A percentile compares a stretch with the other conserved stretches of the same genome.
These are phyloP conservation scores for Anarrhichthys ocellatus DNA, from an alignment of 2,113 vertebrate species.

Conservation along the genomic window DNA sequence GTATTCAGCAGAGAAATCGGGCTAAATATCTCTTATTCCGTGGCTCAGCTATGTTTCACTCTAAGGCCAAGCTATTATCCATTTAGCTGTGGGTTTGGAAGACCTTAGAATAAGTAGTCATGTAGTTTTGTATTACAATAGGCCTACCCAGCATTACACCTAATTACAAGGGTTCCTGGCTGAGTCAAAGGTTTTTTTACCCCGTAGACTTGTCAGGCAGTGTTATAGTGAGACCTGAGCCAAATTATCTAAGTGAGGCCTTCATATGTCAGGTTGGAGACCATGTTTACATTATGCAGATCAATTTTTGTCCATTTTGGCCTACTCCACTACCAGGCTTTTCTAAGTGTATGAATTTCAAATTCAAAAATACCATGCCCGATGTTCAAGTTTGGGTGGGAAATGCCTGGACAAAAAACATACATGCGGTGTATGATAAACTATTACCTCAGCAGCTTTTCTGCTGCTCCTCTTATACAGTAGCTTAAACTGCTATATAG, in stretches of 20 bases:
- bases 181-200: conserved; percentile 55
- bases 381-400: background rate
- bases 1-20: conserved; percentile 75
- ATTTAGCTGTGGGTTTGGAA: conserved; percentile 78
- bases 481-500: conserved; percentile 5
- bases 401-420: conserved; percentile 1
- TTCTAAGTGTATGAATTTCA: background rate
- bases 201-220: conserved; percentile 31
- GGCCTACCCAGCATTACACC: conserved; percentile 65
- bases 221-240: conserved; percentile 8
- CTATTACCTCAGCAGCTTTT: background rate
- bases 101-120: conserved; percentile 77
- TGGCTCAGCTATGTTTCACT: conserved; percentile 77
- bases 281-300: conserved; percentile 22
- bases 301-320: conserved; percentile 18
- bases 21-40: conserved; percentile 80
- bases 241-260: conserved; percentile 32
- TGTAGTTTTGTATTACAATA: conserved; percentile 81
- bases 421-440: background rate
- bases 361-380: background rate
- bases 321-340: background rate
- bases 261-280: conserved; percentile 27
- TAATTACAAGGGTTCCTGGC: conserved; percentile 75
- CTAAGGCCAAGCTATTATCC: conserved; percentile 81
- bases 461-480: background rate